These are phyloP conservation scores for Stenotaenia linearis DNA, from an alignment of 2,888 invertebrate species.

Conservation along the genomic window DNA sequence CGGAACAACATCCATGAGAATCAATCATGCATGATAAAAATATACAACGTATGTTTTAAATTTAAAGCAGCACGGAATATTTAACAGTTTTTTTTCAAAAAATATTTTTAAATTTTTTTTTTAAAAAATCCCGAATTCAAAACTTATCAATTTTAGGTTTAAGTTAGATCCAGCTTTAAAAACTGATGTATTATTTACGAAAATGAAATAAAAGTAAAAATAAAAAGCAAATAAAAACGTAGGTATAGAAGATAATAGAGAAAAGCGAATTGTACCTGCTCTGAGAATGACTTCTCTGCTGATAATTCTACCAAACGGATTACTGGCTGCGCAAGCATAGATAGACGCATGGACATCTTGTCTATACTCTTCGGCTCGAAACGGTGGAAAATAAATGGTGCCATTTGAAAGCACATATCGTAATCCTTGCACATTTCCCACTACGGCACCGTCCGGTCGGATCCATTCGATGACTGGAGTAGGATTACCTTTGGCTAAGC, in stretches of 20 bases:
- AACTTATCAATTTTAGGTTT: no score
- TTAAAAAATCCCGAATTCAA: no score
- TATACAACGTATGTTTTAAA: background rate
- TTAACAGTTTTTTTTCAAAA: no score
- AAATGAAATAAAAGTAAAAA: background rate
- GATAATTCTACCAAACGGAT: constrained; percentile 40
- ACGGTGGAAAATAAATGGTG: constrained; percentile 40
- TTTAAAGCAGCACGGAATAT: no score
- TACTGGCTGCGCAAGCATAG: constrained; percentile 40
- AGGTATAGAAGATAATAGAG: background rate
- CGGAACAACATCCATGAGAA: background rate
- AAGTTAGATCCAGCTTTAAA: background rate
- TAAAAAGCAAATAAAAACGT: background rate
- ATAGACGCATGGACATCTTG: constrained; percentile 41
- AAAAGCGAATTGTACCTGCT: constrained; percentile 39
- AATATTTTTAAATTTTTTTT: no score
- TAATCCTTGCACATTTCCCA: constrained; percentile 40
- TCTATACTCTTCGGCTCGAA: constrained; percentile 39
- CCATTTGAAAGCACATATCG: constrained; percentile 41
- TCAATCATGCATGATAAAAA: background rate
- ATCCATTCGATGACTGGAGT: constrained; percentile 43
- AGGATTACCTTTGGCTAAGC: constrained; percentile 43
- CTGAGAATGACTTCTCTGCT: constrained; percentile 41
- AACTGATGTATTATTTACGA: background rate
- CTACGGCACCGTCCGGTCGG: constrained; percentile 41